Conservation (phyloP, 2,888 invertebrate genomes). For the Alloplasta piceator region DNA sequence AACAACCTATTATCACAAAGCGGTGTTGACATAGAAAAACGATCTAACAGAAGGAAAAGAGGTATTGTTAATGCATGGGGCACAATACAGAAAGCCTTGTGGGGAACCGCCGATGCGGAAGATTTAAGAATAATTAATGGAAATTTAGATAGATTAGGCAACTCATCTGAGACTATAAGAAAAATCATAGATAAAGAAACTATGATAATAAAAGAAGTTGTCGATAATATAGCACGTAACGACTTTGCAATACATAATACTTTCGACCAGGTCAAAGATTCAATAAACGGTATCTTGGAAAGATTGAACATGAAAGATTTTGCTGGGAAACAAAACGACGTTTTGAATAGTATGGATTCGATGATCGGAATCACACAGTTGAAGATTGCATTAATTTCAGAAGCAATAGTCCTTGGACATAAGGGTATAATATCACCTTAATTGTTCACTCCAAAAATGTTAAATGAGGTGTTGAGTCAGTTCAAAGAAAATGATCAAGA, state of each 20-base stretch:
- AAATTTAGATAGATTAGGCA: neutral
- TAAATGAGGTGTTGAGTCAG: conserved; percentile 16
- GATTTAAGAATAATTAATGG: neutral
- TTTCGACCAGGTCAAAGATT: neutral
- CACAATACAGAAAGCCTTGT: too few relatives aligned
- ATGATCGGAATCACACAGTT: neutral
- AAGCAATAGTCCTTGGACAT: conserved; percentile 12
- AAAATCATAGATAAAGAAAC: neutral
- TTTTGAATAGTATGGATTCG: neutral
- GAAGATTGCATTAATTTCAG: neutral
- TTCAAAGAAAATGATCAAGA: conserved; percentile 20
- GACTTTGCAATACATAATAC: neutral
- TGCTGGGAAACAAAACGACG: neutral
- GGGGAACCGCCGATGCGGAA: too few relatives aligned
- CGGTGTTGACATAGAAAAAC: too few relatives aligned
- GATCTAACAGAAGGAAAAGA: too few relatives aligned
- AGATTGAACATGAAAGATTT: neutral
- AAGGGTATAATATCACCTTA: conserved; percentile 13
- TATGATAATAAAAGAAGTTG: neutral
- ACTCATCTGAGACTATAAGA: neutral
- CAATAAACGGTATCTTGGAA: neutral
- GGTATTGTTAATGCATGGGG: too few relatives aligned
- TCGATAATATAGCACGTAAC: neutral
- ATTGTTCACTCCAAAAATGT: conserved; percentile 13
- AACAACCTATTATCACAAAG: too few relatives aligned